These are phyloP conservation scores for Sebastes hopkinsi DNA, from an alignment of 2,797 vertebrate species.

Conservation along the genomic window DNA sequence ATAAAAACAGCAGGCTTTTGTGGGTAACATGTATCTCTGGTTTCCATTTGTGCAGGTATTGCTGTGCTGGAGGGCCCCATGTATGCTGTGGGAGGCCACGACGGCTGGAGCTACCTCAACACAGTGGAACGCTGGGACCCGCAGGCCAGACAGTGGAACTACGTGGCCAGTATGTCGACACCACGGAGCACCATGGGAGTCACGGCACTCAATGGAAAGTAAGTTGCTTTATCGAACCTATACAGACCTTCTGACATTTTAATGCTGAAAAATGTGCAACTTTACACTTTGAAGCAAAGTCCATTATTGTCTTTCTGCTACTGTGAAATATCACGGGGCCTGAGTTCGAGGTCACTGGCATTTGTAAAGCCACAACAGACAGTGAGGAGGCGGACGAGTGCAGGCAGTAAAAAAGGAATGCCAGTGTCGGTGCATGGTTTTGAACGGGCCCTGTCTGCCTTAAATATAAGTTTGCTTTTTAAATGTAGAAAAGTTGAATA, in stretches of 20 bases:
- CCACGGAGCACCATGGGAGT: constrained; percentile 96
- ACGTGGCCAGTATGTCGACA: constrained; percentile 98
- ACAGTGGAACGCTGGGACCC: constrained; percentile 99
- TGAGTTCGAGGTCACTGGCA: constrained; percentile 6
- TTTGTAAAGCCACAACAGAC: constrained; percentile 5
- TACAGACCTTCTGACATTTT: neutral
- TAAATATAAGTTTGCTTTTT: neutral
- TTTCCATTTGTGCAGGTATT: constrained; percentile 81
- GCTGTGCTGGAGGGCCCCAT: constrained; percentile 97
- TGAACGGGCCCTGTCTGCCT: neutral
- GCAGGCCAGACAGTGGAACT: constrained; percentile 97
- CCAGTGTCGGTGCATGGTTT: neutral
- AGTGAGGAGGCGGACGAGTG: neutral
- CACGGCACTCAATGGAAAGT: constrained; percentile 96
- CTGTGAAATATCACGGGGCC: neutral
- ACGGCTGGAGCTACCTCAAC: constrained; percentile 98
- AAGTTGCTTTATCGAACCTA: constrained; percentile 60
- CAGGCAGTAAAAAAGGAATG: neutral
- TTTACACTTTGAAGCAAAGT: neutral
- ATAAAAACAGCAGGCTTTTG: neutral
- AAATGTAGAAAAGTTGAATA: neutral
- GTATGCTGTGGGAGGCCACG: constrained; percentile 98
- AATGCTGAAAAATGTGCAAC: neutral
- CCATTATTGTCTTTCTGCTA: neutral
- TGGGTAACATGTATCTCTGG: neutral